Percentiles rank a stretch among this genome's conserved stretches.
Evolutionary conservation across 2,113 vertebrate genomes (phyloP).

Genomic region (Hippotragus niger): DNA sequence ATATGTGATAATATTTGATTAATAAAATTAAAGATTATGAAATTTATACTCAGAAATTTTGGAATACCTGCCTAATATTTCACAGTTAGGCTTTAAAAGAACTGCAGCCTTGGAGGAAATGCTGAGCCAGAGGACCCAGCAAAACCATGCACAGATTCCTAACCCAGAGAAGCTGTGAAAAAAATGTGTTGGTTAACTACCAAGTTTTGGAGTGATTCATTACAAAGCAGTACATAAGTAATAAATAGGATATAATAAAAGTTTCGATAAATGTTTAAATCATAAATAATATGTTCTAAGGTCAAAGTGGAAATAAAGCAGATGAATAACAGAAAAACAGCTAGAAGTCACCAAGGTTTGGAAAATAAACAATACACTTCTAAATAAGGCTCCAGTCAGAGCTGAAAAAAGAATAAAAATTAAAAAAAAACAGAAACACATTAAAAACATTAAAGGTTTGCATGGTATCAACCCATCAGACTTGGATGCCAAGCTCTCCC

Average conservation of each 20-base stretch:
- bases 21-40: neutral
- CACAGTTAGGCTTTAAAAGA: neutral
- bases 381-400: neutral
- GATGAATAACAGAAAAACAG: neutral
- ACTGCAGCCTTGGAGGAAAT: neutral
- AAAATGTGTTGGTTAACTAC: neutral
- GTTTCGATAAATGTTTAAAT: neutral
- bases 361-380: neutral
- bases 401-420: neutral
- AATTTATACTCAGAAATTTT: neutral
- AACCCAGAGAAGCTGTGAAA: neutral
- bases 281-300: neutral
- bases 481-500: neutral
- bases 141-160: neutral
- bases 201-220: neutral
- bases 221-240: neutral
- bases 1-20: neutral
- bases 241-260: neutral
- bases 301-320: neutral
- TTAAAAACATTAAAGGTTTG: neutral
- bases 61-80: neutral
- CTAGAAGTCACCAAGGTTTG: neutral
- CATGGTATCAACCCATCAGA: neutral
- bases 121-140: neutral
- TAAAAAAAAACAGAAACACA: neutral